These are phyloP conservation scores for Drosophila monieri DNA, from an alignment of 2,888 invertebrate genomes.

Conservation along the genomic window DNA sequence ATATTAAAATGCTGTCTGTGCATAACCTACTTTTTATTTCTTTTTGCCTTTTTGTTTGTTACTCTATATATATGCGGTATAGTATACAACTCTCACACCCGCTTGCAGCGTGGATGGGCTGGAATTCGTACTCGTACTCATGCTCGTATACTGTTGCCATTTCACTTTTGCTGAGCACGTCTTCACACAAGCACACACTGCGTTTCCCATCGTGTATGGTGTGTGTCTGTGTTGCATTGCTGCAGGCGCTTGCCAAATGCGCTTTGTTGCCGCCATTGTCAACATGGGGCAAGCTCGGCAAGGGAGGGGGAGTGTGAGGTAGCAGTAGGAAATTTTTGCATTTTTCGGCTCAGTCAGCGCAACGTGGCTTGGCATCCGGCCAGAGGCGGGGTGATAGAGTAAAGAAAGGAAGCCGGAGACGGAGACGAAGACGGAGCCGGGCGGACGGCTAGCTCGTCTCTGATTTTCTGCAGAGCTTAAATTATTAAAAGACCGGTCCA, in stretches of 20 bases:
- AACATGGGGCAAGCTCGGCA: constrained; percentile 60
- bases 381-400: constrained; percentile 32
- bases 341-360: constrained; percentile 77
- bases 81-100: constrained; percentile 36
- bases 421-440: constrained; percentile 4
- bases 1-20: constrained; percentile 77
- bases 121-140: not conserved
- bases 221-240: constrained; percentile 49
- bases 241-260: constrained; percentile 79
- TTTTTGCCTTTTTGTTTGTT: constrained; percentile 16
- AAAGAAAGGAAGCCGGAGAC: not conserved
- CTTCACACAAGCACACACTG: constrained; percentile 35
- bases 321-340: constrained; percentile 58
- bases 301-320: constrained; percentile 2
- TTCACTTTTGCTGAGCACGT: constrained; percentile 75
- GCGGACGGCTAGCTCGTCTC: constrained; percentile 35
- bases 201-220: constrained; percentile 26
- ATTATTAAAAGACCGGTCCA: constrained; percentile 67
- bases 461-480: constrained; percentile 68
- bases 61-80: constrained; percentile 3
- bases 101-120: constrained; percentile 8
- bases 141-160: constrained; percentile 60
- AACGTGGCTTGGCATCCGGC: constrained; percentile 70
- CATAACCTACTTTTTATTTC: constrained; percentile 69
- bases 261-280: constrained; percentile 76